Percentiles rank a stretch among this genome's conserved stretches.
phyloP scores from a whole-genome alignment of 2,113 vertebrate species.

The Embiotoca jacksoni region DNA sequence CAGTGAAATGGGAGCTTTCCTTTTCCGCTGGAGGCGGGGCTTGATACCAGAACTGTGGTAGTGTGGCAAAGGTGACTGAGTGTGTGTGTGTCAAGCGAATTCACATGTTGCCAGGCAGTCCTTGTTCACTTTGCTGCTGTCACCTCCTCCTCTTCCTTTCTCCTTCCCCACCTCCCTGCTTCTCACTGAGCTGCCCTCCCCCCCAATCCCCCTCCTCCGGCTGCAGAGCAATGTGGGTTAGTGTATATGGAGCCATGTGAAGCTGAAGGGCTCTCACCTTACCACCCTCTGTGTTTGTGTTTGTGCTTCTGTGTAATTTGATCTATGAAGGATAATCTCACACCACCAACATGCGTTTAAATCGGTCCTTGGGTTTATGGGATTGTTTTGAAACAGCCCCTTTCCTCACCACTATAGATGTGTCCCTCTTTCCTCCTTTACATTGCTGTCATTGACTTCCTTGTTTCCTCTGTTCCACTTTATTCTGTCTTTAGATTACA shows the following conservation, averaged over 20 bases:
- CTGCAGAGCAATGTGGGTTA: slow-evolving; percentile 54
- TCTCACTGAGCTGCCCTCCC: slow-evolving; percentile 33
- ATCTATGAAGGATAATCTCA: slow-evolving; percentile 48
- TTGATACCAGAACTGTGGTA: slow-evolving; percentile 62
- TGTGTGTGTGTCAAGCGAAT: not conserved
- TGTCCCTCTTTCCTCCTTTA: not conserved
- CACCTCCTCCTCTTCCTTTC: slow-evolving; percentile 30
- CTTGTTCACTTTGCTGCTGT: slow-evolving; percentile 11
- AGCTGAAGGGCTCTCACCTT: slow-evolving; percentile 18
- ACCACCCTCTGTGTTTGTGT: not conserved
- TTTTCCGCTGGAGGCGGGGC: slow-evolving; percentile 46
- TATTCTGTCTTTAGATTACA: not conserved
- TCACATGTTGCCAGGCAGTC: slow-evolving; percentile 41
- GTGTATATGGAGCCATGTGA: slow-evolving; percentile 54
- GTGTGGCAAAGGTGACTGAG: slow-evolving; percentile 74
- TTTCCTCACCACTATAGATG: not conserved
- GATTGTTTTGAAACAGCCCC: slow-evolving; percentile 26
- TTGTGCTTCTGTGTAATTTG: not conserved
- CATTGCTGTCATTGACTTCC: not conserved
- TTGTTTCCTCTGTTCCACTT: not conserved
- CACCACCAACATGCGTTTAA: slow-evolving; percentile 19
- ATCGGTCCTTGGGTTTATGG: slow-evolving; percentile 37
- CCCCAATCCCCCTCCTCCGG: slow-evolving; percentile 60
- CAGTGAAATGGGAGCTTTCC: slow-evolving; percentile 56
- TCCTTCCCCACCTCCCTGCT: slow-evolving; percentile 22